Conservation (phyloP, 1,140 invertebrate genomes). For the Parasteatoda tepidariorum region DNA sequence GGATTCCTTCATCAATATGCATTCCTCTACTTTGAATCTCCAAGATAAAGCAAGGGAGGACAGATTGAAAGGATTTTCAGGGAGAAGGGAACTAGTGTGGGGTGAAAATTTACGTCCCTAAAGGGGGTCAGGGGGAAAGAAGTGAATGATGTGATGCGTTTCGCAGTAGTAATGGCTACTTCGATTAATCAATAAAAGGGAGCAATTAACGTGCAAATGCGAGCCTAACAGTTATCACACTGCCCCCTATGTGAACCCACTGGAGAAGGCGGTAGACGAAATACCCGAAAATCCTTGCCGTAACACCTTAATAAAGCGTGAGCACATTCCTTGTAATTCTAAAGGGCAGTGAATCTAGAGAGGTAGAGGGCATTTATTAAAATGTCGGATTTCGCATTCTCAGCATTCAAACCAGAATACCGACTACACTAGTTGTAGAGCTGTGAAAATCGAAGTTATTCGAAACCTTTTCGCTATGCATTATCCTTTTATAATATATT, state of each 20-base stretch:
- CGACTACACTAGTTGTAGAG: no score
- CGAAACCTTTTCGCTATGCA: no score
- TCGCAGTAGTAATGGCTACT: conserved; percentile 54
- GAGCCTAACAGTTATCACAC: no score
- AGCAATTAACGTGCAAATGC: conserved; percentile 57
- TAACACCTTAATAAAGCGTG: conserved; percentile 57
- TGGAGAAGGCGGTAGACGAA: conserved; percentile 34
- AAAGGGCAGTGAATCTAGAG: conserved; percentile 18
- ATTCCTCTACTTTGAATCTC: conserved; percentile 45
- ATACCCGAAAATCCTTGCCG: conserved; percentile 34
- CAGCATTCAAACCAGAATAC: no score
- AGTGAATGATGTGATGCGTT: conserved; percentile 50
- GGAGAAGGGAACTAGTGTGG: not conserved
- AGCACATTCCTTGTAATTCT: conserved; percentile 38
- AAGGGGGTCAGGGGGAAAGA: conserved; percentile 1
- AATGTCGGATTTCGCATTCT: not conserved
- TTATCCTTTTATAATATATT: no score
- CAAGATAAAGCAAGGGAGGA: conserved; percentile 50
- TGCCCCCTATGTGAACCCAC: no score
- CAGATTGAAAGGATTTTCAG: conserved; percentile 11
- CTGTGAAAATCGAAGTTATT: no score
- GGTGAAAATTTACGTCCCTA: conserved; percentile 45
- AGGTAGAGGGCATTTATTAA: conserved; percentile 24
- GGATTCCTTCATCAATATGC: conserved; percentile 51
- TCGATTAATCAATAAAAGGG: conserved; percentile 51